Evolutionary conservation across 1,140 invertebrate genomes (phyloP), one percentile per base, ranked within the genome.

Genomic region (Bombyx mandarina): DNA sequence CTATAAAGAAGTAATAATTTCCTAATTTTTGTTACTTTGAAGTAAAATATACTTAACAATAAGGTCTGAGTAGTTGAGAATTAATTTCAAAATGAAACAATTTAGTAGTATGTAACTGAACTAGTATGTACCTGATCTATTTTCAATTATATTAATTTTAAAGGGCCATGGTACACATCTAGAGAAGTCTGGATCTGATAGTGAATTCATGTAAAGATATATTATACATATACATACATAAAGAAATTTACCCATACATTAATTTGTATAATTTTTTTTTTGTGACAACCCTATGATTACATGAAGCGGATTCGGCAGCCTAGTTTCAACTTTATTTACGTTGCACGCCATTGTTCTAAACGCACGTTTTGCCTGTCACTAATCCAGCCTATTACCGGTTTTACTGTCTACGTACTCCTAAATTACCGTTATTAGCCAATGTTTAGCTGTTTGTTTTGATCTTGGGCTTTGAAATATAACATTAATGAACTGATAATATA

Each of bases 311-410:
- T 49, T 49, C 45, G 45, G 46, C 49, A 52, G 58, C 56, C 52
- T 52, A 55, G 52, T 57, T 57, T 59, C 47, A 22, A 54, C 45
- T 52, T 59, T 57, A 59, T 54, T 59, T 56, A 7, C 12, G 52
- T 50, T 48, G 54, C 61, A 63, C 61, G 54, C 61, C 22, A 63
- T 59, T 56, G 57, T 56, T 54, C 26, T 43, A 54, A 58, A 45
- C 43, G 42, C 45, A 26, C 6, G 8, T 26, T 35, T 3, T 35
- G 42, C 52, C 53, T 46, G 53, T 45, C 53, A 46, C 43, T 54
- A 44, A 54, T 54, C 12, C 12, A 45, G 7, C 7, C 18, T 54
- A 22, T 46, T 54, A 45, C 43, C 53, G 22, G 45, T 35, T 51
- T 51, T 26, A 9, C 26, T 35, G 26, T 51, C 50, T 1, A 51